Evolutionary conservation across 2,113 vertebrate species (phyloP).

Genomic region (Donacobius atricapilla): DNA sequence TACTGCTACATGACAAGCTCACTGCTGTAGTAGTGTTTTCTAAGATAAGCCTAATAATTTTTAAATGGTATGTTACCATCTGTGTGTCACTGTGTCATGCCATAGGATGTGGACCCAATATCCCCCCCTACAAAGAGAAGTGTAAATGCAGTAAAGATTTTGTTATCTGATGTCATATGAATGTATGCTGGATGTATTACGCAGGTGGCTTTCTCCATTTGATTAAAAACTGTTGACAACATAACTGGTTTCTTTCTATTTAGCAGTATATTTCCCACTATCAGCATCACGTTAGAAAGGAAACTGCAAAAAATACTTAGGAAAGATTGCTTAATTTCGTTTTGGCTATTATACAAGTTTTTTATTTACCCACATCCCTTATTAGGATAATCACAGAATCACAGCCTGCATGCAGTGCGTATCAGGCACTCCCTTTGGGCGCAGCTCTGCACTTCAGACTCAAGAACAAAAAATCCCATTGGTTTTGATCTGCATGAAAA

Average conservation of each 20-base stretch:
- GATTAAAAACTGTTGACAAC: neutral
- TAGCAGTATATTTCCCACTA: neutral
- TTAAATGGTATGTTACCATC: neutral
- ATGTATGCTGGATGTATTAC: neutral
- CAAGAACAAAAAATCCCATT: neutral
- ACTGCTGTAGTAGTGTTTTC: neutral
- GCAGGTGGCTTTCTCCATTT: neutral
- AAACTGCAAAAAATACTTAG: neutral
- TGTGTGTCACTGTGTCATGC: neutral
- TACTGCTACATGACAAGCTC: neutral
- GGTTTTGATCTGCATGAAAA: neutral
- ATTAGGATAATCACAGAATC: neutral
- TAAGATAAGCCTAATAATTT: neutral
- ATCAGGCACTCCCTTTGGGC: neutral
- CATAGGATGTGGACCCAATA: neutral
- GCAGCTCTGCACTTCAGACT: neutral
- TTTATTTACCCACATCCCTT: neutral
- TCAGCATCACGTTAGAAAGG: neutral
- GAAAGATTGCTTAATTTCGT: neutral
- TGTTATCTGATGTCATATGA: neutral
- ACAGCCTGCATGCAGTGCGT: neutral
- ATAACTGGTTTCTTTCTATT: neutral
- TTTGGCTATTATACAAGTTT: neutral
- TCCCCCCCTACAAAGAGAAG: neutral
- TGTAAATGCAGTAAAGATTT: neutral